Base-by-base conservation (phyloP, 2,888 invertebrate species). In the Elmis aenea region DNA sequence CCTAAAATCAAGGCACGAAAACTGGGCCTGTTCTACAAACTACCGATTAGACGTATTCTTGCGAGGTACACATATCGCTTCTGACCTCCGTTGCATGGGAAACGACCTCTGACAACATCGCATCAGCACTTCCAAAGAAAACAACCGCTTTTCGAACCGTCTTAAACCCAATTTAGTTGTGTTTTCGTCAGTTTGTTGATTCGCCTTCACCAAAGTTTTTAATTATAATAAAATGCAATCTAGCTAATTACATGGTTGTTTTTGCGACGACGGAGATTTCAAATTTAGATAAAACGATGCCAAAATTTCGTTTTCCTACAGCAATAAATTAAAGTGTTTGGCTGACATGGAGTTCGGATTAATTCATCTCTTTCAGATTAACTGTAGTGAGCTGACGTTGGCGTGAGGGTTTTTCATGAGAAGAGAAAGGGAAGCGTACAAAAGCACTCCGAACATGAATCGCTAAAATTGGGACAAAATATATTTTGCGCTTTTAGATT, bases 291-390 rank as follows among this genome's bases (percentile, higher is more conserved):
- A 68, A 66, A 66, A 64, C 64, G 59, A 59, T 66, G 67, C 67
- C 68, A 68, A 67, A 67, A 66, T 67, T 65, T 66, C 64, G 64
- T 63, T 63, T 60, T 64, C 63, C 64, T 59, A 50, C 39, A 50
- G 56, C 62, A 50, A 64, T 67, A 67, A 67, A 67, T 67, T 64
- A 66, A 55, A 49, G 55, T 51, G 61, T 62, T 64, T 56, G 60
- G 62, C 64, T 64, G 66, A 66, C 66, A 61, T 59, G 58, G 59
- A 64, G 62, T 66, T 61, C 55, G 65, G 67, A 67, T 68, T 67
- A 68, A 67, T 68, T 66, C 67, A 67, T 66, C 66, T 67, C 64
- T 67, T 66, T 67, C 66, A 64, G 64, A 66, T 66, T 65, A 64
- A 64, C 61, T 61, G 52, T 59, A 57, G 59, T 62, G 62, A 62